Percentiles rank a stretch among this genome's conserved stretches.
phyloP scores from a whole-genome alignment of 2,888 invertebrate genomes.

The Terebella lapidaria region DNA sequence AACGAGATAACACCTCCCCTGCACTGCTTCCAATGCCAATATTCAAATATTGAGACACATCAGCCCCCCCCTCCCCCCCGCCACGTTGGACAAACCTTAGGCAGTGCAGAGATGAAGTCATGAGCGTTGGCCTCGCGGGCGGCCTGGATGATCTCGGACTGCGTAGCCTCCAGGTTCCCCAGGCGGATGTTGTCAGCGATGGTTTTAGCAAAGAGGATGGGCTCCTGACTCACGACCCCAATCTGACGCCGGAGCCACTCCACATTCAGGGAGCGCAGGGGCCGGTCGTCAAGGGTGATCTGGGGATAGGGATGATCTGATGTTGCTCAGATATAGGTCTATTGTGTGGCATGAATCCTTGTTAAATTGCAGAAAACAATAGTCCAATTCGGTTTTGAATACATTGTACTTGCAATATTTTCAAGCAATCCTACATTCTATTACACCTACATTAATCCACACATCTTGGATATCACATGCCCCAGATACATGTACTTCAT shows the following conservation, averaged over 20 bases:
- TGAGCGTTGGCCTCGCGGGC: conserved; percentile 52
- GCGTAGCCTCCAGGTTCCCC: conserved; percentile 41
- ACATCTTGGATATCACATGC: too few relatives aligned
- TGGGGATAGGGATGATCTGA: conserved; percentile 1
- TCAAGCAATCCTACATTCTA: too few relatives aligned
- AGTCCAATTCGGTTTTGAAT: not conserved
- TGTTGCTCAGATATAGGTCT: too few relatives aligned
- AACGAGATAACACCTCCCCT: too few relatives aligned
- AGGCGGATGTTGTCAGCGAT: conserved; percentile 56
- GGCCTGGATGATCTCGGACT: conserved; percentile 42
- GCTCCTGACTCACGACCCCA: conserved; percentile 51
- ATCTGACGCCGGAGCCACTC: conserved; percentile 45
- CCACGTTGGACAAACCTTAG: conserved; percentile 54
- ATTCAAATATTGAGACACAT: too few relatives aligned
- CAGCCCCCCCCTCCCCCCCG: not conserved
- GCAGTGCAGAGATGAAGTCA: conserved; percentile 47
- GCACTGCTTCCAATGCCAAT: not conserved
- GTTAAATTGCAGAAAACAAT: too few relatives aligned
- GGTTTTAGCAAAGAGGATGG: conserved; percentile 60
- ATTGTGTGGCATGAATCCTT: too few relatives aligned
- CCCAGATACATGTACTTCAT: too few relatives aligned
- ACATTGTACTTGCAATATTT: not conserved
- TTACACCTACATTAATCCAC: too few relatives aligned
- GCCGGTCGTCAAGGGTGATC: conserved; percentile 22
- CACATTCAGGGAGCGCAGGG: conserved; percentile 52